These are phyloP conservation scores for Eupristina koningsbergeri DNA, from an alignment of 1,140 invertebrate genomes.

Conservation along the genomic window DNA sequence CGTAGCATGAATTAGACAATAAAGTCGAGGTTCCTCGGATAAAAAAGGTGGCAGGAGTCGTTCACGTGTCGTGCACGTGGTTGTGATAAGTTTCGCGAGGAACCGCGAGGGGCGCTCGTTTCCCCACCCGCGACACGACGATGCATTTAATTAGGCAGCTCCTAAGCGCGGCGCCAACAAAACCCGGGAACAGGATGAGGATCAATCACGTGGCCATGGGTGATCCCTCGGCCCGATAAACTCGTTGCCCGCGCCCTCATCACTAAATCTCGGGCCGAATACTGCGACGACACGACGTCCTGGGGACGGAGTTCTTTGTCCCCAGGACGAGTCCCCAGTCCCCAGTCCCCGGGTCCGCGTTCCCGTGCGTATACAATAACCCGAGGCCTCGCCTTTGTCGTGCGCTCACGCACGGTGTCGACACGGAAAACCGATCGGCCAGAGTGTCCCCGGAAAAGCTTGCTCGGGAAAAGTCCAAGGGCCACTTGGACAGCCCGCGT, in stretches of 20 bases:
- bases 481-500: slow-evolving; percentile 58
- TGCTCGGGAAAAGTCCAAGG: too few relatives aligned
- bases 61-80: neutral
- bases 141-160: slow-evolving; percentile 36
- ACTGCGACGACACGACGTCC: neutral
- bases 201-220: slow-evolving; percentile 28
- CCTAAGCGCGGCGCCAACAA: slow-evolving; percentile 9
- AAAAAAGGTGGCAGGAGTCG: neutral
- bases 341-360: neutral
- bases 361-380: neutral
- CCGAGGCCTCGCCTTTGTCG: neutral
- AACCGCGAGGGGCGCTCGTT: neutral
- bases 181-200: slow-evolving; percentile 27
- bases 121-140: too few relatives aligned
- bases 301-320: neutral
- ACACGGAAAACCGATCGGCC: slow-evolving; percentile 69
- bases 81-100: neutral
- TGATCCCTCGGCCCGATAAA: slow-evolving; percentile 35
- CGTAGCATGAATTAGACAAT: neutral
- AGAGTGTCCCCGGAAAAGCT: slow-evolving; percentile 55
- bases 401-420: slow-evolving; percentile 55
- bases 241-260: neutral
- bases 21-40: neutral
- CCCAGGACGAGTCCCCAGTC: neutral
- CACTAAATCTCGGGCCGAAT: neutral